Base-by-base conservation (phyloP, 2,888 invertebrate genomes). In the Chloroclysta siterata region DNA sequence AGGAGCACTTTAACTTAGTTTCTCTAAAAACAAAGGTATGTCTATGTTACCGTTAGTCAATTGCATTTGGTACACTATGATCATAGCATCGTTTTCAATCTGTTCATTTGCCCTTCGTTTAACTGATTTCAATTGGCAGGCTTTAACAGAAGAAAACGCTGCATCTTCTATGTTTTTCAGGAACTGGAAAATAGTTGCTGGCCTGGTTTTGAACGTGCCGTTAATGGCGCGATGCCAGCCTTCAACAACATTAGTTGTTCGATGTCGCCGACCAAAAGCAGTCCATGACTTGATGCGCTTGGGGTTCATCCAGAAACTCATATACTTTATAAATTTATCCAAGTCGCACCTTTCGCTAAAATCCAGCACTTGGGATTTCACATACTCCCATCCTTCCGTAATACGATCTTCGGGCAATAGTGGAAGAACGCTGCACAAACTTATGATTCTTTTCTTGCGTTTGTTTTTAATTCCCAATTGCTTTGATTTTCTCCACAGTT, bases 401-500 rank as follows among this genome's bases (percentile, higher is more conserved):
- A 55, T 51, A 46, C 56, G 52, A 36, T 61, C 55, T 61, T 61
- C 51, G 46, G 61, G 54, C 29, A 54, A 54, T 29, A 54, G 54
- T 54, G 44, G 53, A 53, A 53, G 53, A 53, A 53, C 53, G 53
- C 47, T 55, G 41, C 33, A 53, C 52, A 50, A 60, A 60, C 51
- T 69, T 60, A 57, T 28, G 50, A 57, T 57, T 57, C 50, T 57
- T 57, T 57, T 48, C 52, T 41, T 52, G 11, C 62, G 42, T 53
- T 63, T 56, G 22, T 70, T 70, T 55, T 59, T 53, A 36, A 58
- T 58, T 42, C 57, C 57, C 57, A 51, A 51, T 51, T 51, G 51
- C 57, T 58, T 51, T 50, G 51, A 52, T 58, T 58, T 58, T 58
- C 58, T 50, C 39, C 28, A 29, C 50, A 54, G 51, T 54, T 55